Base-by-base conservation (phyloP, 2,797 vertebrate species). In the Megaceryle alcyon region DNA sequence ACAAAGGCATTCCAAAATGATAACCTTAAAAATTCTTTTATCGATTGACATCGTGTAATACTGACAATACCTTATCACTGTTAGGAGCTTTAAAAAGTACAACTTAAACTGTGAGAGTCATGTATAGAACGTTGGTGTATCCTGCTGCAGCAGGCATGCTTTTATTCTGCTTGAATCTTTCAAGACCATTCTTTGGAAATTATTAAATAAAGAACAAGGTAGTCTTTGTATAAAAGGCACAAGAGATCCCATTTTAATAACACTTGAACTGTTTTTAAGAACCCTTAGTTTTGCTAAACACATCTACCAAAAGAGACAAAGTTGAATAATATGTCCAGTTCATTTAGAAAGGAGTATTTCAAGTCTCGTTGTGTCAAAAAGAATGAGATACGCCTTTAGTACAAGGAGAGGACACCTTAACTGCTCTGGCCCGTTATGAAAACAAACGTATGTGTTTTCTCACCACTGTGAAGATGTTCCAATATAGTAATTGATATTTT, bases 1-100 rank as follows among this genome's bases (percentile, higher is more conserved):
- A 78, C 71, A 92, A 75, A 92, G 76, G 28, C 56, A 80, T 88
- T 95, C 73, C 39, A 77, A 89, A 70, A 61, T 80, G 7, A 78
- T 72, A 72, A 77, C 59, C 39, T 80, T 71, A 31, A 86, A 51
- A 90, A 56, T 70, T 82, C 5, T 85, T 88, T 71, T 75, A 46
- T 56, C 57, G 83, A 90, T 95, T 90, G 89, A n/a, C 68, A 22
- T 49, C 20, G 25, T 81, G 33, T 44, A 49, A 43, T 82, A 68
- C 23, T 68, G 26, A 61, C 63, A 60, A 37, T 71, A 39, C 77
- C 43, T 78, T 66, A 10, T 9, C 10, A 39, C 25, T 53, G 12
- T 61, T 75, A 61, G 0, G 1, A 60, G 57, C 16, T 60, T 94
- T 75, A 18, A 61, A 26, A 91, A 66, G 11, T 63, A 22, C n/a